Evolutionary conservation across 2,113 vertebrate species (phyloP), one percentile per base, ranked within the genome.

Genomic region (Rhegmatorhina hoffmannsi): DNA sequence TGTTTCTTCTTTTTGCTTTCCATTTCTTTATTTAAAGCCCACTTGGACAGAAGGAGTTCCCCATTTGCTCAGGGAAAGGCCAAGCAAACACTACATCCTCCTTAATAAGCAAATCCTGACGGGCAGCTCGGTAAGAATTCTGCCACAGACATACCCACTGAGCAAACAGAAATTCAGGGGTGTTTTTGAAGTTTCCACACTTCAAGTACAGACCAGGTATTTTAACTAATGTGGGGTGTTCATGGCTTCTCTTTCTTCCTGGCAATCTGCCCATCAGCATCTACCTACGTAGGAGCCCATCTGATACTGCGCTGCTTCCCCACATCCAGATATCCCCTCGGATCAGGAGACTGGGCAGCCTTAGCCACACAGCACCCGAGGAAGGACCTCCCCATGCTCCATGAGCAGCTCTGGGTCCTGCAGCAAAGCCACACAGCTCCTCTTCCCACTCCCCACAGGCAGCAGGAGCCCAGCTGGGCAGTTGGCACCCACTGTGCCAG

Each of bases 311-410:
- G 0, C 36, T 73, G 25, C 53, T 34, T 7, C 36, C 5, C 28
- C 25, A 28, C 46, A 78, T 2, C 28, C 36, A 64, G 24, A 53
- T 7, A 20, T 7, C 25, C 43, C 36, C 47, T 7, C 4, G 12
- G 47, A 25, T 33, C 47, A 11, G 58, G 43, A 58, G 28, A 3
- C n/a, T 33, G 5, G 1, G 25, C 29, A 17, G 26, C 4, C 36
- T 47, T 20, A 26, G 55, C 16, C 14, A 20, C 4, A 0, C 21
- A 11, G 75, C 1, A 0, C 47, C 53, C 2, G 2, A 6, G 3
- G 28, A 56, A 68, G 12, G 29, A 26, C 11, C 7, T 84, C 53
- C 23, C 26, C 6, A 1, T 7, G 8, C 24, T 70, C 33, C 11
- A 16, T 8, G 84, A 50, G 1, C 34, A 46, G 40, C 36, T 44